Conservation (phyloP, 2,888 invertebrate genomes). For the Tortricodes alternella region DNA sequence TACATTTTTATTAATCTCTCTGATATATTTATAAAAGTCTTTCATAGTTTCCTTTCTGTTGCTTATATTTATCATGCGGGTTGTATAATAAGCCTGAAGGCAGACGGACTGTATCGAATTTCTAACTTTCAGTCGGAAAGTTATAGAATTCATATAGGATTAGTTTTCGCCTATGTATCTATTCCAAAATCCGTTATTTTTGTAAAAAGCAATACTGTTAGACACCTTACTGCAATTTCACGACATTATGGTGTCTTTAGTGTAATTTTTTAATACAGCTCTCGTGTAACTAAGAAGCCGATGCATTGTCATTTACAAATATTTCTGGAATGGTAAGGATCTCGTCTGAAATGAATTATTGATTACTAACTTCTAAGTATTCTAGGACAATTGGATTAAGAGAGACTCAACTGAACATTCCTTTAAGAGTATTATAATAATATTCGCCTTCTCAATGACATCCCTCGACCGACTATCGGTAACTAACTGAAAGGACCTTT, state of each 20-base stretch:
- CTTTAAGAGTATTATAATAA: not conserved
- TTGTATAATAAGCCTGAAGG: slow-evolving; percentile 11
- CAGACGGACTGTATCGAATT: slow-evolving; percentile 15
- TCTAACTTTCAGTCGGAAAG: slow-evolving; percentile 21
- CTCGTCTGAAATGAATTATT: no score
- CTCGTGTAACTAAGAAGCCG: no score
- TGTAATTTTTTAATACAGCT: no score
- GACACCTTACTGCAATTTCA: no score
- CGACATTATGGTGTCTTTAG: no score
- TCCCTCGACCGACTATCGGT: slow-evolving; percentile 3
- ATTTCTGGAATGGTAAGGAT: no score
- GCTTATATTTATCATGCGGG: not conserved
- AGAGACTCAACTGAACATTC: not conserved
- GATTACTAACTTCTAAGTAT: no score
- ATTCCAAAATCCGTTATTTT: no score
- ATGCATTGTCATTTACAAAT: no score
- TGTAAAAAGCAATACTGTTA: no score
- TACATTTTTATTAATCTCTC: no score
- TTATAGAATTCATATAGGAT: not conserved
- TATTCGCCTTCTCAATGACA: not conserved
- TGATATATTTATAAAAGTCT: not conserved
- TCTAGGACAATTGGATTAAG: no score
- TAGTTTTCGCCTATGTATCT: not conserved
- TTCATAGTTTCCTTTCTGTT: not conserved
- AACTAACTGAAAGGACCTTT: slow-evolving; percentile 43